Evolutionary conservation across 35 echinoderm and acorn worm species (phyloP).

Genomic region (Hemicentrotus pulcherrimus): DNA sequence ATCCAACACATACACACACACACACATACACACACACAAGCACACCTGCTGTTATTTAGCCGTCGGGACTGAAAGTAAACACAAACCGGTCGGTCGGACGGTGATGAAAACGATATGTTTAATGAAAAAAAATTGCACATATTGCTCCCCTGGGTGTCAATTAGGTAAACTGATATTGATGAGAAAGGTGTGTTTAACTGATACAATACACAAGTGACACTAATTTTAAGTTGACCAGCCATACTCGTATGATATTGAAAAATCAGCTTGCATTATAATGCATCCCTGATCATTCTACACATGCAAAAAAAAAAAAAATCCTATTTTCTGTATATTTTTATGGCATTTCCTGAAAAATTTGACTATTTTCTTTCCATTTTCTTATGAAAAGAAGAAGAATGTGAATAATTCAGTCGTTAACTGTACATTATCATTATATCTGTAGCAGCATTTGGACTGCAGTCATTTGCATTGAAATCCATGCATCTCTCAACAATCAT

Average conservation of each 20-base stretch:
- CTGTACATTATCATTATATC: too few species aligned
- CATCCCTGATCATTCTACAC: too few species aligned
- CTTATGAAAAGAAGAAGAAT: too few species aligned
- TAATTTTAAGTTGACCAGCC: not conserved
- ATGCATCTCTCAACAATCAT: too few species aligned
- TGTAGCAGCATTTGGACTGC: too few species aligned
- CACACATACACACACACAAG: not conserved
- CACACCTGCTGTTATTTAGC: conserved; percentile 35
- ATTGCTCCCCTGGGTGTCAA: conserved; percentile 39
- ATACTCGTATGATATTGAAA: not conserved
- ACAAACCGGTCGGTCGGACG: not conserved
- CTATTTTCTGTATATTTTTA: too few species aligned
- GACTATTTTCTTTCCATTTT: too few species aligned
- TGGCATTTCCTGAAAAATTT: too few species aligned
- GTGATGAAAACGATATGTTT: not conserved
- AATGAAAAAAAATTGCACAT: conserved; percentile 18
- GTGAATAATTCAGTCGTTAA: too few species aligned
- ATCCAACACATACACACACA: not conserved
- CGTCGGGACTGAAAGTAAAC: conserved; percentile 19
- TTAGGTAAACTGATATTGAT: not conserved
- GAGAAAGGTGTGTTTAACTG: not conserved
- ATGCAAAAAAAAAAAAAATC: too few species aligned
- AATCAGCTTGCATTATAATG: not conserved
- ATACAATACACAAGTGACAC: not conserved
- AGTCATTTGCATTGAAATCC: too few species aligned